Percentiles rank a stretch among this genome's conserved stretches.
These are phyloP conservation scores for Conomelus anceps DNA, from an alignment of 2,888 invertebrate species.

Conservation along the genomic window DNA sequence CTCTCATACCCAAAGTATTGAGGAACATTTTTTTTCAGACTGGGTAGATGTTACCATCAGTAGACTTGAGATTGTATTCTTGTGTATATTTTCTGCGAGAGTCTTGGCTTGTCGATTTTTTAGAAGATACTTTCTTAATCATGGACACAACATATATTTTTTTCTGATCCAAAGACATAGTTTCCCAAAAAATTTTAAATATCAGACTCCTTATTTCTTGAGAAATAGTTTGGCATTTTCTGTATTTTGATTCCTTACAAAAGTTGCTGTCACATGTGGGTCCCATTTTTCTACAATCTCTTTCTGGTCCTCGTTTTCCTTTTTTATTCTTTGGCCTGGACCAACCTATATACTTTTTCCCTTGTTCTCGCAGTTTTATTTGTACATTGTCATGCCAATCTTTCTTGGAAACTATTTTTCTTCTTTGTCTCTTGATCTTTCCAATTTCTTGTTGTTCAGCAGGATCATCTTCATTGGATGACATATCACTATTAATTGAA, in stretches of 20 bases:
- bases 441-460: not conserved
- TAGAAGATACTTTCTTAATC: not conserved
- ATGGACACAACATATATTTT: constrained; percentile 15
- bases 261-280: constrained; percentile 1
- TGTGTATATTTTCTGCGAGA: constrained; percentile 15
- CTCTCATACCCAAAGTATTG: not conserved
- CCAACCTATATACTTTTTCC: constrained; percentile 16
- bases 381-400: constrained; percentile 9
- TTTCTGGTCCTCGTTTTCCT: constrained; percentile 6
- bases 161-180: constrained; percentile 8
- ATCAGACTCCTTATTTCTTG: not conserved
- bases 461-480: not conserved
- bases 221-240: constrained; percentile 9
- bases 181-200: constrained; percentile 14
- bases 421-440: not conserved
- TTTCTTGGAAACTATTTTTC: not conserved
- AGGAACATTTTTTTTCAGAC: constrained; percentile 2
- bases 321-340: not conserved
- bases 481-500: not conserved
- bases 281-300: constrained; percentile 13
- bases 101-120: not conserved
- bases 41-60: not conserved
- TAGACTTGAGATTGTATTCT: constrained; percentile 1
- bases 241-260: constrained; percentile 1
- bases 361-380: constrained; percentile 10